Evolutionary conservation across 1,140 invertebrate genomes (phyloP), one percentile per base, ranked within the genome.

Genomic region (Eriosoma lanigerum): DNA sequence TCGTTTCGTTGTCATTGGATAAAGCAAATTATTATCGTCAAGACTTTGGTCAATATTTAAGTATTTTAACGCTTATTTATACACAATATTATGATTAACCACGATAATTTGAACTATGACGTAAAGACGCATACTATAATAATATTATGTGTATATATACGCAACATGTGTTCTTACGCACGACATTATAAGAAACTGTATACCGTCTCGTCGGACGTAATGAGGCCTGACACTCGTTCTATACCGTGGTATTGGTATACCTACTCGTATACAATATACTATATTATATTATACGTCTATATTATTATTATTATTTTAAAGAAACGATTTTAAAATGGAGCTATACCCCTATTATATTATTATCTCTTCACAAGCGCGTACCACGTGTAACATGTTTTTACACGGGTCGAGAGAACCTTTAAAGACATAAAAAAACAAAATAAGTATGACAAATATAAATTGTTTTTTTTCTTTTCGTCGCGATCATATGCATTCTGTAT

Each of bases 191-290:
- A 48, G 66, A 68, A 68, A 68, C 44, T 21, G 24, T 68, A 68
- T 19, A 68, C 66, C 66, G 10, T 8, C 9, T 0, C n/a, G 26
- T 44, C 15, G 38, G 2, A 70, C 10, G 68, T 52, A 52, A 72
- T 52, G 46, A 72, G 68, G 24, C 68, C 48, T 72, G 46, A 72
- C 68, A 52, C 46, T 21, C 38, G 38, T 32, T 50, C 17, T 50
- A 38, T 38, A 50, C 66, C 66, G 46, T 26, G 46, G 66, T 50
- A 44, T 48, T 48, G 44, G 44, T 48, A 58, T 58, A 58, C 8
- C 3, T 38, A 38, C 8, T 8, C 3, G 32, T 38, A 38, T 38
- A 38, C 52, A n/a, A n/a, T n/a, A n/a, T n/a, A n/a, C n/a, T n/a
- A n/a, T n/a, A 44, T 48, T 44, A 21, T 24, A 21, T 58, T 24